These are phyloP conservation scores for Leucophenga maculata DNA, from an alignment of 2,888 invertebrate genomes.

Conservation along the genomic window DNA sequence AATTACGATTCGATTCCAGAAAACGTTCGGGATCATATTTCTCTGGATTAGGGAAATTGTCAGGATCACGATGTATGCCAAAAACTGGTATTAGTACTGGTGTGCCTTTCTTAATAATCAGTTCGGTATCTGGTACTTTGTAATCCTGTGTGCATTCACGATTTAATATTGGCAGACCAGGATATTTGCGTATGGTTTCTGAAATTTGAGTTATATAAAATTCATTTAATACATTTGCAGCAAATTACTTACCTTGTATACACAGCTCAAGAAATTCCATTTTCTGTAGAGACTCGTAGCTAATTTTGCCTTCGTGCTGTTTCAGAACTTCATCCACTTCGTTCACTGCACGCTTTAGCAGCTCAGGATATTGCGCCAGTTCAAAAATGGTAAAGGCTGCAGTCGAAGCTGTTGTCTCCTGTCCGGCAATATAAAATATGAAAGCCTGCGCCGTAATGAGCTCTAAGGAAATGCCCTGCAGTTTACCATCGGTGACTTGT, in stretches of 20 bases:
- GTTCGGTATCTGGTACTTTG: slow-evolving; percentile 60
- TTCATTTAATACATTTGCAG: background rate
- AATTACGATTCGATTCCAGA: slow-evolving; percentile 54
- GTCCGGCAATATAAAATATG: slow-evolving; percentile 71
- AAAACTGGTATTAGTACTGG: slow-evolving; percentile 67
- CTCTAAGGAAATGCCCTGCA: slow-evolving; percentile 58
- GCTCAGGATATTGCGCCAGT: slow-evolving; percentile 67
- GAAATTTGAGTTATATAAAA: background rate
- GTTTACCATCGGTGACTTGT: slow-evolving; percentile 49
- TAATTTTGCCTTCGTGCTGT: slow-evolving; percentile 42
- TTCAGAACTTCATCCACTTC: slow-evolving; percentile 64
- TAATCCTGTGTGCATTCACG: slow-evolving; percentile 69
- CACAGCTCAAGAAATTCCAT: slow-evolving; percentile 70
- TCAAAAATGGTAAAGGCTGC: slow-evolving; percentile 67
- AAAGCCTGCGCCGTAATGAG: slow-evolving; percentile 64
- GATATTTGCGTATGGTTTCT: slow-evolving; percentile 71
- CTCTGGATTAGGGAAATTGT: slow-evolving; percentile 70
- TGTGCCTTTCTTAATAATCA: slow-evolving; percentile 68
- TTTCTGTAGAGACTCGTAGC: slow-evolving; percentile 49
- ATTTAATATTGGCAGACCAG: slow-evolving; percentile 69
- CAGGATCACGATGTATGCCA: slow-evolving; percentile 69
- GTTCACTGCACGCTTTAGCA: slow-evolving; percentile 60
- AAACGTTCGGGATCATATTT: slow-evolving; percentile 72
- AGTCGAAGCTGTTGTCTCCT: slow-evolving; percentile 70
- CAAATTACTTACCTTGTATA: slow-evolving; percentile 51